Evolutionary conservation across 2,888 invertebrate genomes (phyloP), one percentile per base, ranked within the genome.

Genomic region (Sphecodes monilicornis): DNA sequence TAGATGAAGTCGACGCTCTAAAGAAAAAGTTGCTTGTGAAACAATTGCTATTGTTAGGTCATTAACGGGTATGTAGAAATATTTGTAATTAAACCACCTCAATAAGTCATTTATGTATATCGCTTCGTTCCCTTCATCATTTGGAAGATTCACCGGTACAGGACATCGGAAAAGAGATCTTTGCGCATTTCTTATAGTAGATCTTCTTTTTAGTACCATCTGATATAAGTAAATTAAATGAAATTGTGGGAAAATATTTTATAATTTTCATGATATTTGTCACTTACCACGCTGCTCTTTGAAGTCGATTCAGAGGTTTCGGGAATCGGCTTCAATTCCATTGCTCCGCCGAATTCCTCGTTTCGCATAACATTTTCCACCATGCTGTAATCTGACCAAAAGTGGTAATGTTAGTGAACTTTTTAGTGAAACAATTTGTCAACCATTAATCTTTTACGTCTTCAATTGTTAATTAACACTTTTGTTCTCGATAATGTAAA

Each of bases 141-240:
- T 29, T 18, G 60, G 29, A 36, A 86, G 80, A 71, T 87, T 85
- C 57, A 83, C 74, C 0, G 88, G 82, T 70, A 85, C 43, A 80
- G 64, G 32, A 50, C 29, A 68, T 0, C 87, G 88, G 41, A 88
- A 87, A 8, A 88, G 77, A 26, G 80, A 70, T 72, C 87, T 90
- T 72, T 91, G 90, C 6, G 71, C 90, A 8, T 82, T 80, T 69
- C 77, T 80, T 74, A 88, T 82, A 29, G 86, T 89, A 13, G 89
- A 87, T 29, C 89, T 88, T 76, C 90, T 86, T 73, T 89, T 90
- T 54, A 91, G 73, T 75, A 90, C 75, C 57, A 78, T 77, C 90
- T 91, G 78, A 10, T n/a, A n/a, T 16, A 72, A 79, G 29, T 32
- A 11, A 80, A 57, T 77, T n/a, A 76, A 36, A 6, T 69, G 32